A percentile compares a stretch with the other conserved stretches of the same genome.
These are phyloP conservation scores for Corythornis vintsioides DNA, from an alignment of 2,113 vertebrate genomes.

Conservation along the genomic window DNA sequence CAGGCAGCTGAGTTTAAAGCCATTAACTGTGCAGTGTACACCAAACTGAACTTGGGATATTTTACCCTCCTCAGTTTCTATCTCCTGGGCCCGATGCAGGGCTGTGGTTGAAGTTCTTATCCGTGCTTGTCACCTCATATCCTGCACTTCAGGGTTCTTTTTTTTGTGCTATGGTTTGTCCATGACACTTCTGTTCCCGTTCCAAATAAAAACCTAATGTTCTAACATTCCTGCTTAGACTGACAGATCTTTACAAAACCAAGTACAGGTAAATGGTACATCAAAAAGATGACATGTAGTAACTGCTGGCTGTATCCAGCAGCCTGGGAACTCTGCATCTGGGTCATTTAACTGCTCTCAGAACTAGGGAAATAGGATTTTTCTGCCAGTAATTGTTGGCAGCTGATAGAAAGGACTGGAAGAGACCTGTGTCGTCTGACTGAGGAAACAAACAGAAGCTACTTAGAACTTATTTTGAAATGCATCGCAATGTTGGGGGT, in stretches of 20 bases:
- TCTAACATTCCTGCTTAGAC: background rate
- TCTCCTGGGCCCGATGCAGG: background rate
- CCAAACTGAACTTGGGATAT: background rate
- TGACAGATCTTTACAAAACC: background rate
- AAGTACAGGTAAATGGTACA: background rate
- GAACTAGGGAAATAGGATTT: background rate
- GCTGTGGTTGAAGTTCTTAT: background rate
- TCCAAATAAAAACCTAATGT: background rate
- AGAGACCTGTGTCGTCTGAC: background rate
- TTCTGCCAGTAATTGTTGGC: background rate
- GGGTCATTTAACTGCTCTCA: background rate
- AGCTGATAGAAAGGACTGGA: background rate
- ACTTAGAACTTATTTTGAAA: background rate
- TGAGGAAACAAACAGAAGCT: background rate
- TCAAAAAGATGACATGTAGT: background rate
- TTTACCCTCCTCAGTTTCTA: background rate
- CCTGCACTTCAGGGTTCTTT: background rate
- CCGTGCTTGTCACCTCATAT: background rate
- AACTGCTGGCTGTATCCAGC: background rate
- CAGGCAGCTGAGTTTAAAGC: background rate
- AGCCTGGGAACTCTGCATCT: background rate
- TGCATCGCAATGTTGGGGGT: background rate
- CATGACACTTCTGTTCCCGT: background rate
- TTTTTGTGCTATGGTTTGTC: background rate
- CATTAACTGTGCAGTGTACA: background rate